Base-by-base conservation (phyloP, 1,140 invertebrate species). In the Pissodes strobi region DNA sequence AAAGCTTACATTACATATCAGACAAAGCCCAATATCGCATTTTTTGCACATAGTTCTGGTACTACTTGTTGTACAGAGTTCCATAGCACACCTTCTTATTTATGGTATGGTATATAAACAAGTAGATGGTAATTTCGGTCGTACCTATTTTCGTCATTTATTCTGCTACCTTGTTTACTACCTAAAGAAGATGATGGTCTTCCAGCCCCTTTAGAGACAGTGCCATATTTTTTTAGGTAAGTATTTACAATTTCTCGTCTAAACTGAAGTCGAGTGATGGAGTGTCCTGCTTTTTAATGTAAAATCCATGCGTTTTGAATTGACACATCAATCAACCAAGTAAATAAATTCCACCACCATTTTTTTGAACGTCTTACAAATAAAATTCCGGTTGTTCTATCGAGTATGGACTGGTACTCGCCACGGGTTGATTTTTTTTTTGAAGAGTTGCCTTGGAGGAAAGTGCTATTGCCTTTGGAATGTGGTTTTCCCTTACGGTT, bases 321-420 rank as follows among this genome's bases (percentile, higher is more conserved):
- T 34, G n/a, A 34, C 6, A 8, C 6, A 34, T 8, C 30, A 34
- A 34, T 8, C n/a, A n/a, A n/a, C n/a, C n/a, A n/a, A n/a, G n/a
- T n/a, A n/a, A n/a, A n/a, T n/a, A n/a, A n/a, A n/a, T 34, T 34
- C n/a, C n/a, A 34, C 30, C 30, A 34, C 30, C 30, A 34, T 34
- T 34, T 34, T n/a, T 34, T 34, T 34, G 30, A 34, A 34, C 30
- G n/a, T n/a, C n/a, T n/a, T 12, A 70, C 66, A 8, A 74, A 17
- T 9, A 68, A 45, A 13, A 70, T 65, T 46, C 60, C 41, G 30
- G n/a, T n/a, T n/a, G 10, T 41, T n/a, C n/a, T n/a, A n/a, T n/a
- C n/a, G n/a, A n/a, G n/a, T n/a, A n/a, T n/a, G n/a, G n/a, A n/a
- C n/a, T n/a, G n/a, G n/a, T n/a, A n/a, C n/a, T n/a, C n/a, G n/a